phyloP scores from a whole-genome alignment of 2,888 invertebrate species.

The Sphaerophoria rueppellii region DNA sequence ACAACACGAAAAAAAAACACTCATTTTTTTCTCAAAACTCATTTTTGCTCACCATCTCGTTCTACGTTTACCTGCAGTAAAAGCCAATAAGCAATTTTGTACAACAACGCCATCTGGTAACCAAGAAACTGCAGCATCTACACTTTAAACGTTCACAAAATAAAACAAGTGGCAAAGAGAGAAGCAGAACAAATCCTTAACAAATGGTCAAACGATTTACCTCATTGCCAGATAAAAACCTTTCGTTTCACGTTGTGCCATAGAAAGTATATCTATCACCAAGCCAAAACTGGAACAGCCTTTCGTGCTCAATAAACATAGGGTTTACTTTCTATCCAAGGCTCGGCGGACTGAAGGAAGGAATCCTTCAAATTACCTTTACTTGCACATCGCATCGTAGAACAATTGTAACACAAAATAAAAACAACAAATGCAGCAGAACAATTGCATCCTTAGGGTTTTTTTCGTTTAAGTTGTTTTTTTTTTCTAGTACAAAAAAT shows the following conservation, averaged over 20 bases:
- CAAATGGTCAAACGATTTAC: slow-evolving; percentile 70
- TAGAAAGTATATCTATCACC: slow-evolving; percentile 18
- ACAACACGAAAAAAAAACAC: background rate
- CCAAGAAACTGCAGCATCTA: slow-evolving; percentile 55
- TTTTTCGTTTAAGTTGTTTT: background rate
- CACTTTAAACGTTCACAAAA: slow-evolving; percentile 39
- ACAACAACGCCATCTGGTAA: slow-evolving; percentile 53
- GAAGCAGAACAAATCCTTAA: slow-evolving; percentile 40
- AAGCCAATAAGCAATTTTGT: slow-evolving; percentile 37
- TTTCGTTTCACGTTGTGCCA: slow-evolving; percentile 8
- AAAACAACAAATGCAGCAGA: slow-evolving; percentile 60
- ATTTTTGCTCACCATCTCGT: background rate
- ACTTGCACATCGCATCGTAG: slow-evolving; percentile 45
- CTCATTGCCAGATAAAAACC: slow-evolving; percentile 67
- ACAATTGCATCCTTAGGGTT: slow-evolving; percentile 52
- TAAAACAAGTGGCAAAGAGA: background rate
- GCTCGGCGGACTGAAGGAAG: background rate
- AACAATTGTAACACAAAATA: slow-evolving; percentile 43
- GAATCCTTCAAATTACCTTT: slow-evolving; percentile 67
- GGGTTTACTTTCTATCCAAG: slow-evolving; percentile 9
- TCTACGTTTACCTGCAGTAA: slow-evolving; percentile 22
- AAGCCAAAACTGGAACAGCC: slow-evolving; percentile 15
- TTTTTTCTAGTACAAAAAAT: slow-evolving; percentile 12
- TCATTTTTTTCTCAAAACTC: background rate
- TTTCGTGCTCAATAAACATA: slow-evolving; percentile 50